Percentiles rank a stretch among this genome's conserved stretches.
Evolutionary conservation across 2,113 vertebrate genomes (phyloP).

Genomic region (Cygnus atratus): DNA sequence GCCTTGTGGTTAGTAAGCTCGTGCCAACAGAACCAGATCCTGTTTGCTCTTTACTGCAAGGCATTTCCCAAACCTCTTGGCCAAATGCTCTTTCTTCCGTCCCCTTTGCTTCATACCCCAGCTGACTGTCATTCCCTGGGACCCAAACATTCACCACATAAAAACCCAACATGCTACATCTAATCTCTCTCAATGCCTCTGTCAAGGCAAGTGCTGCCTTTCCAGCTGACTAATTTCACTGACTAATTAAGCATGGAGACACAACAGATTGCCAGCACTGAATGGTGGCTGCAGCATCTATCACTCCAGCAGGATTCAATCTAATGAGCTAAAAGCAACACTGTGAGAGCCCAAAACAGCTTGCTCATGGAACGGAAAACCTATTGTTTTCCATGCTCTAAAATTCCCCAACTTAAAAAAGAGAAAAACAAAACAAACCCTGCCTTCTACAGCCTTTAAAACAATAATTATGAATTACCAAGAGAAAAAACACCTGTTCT

Average conservation of each 20-base stretch:
- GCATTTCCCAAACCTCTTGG: not conserved
- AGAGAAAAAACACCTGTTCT: conserved; percentile 23
- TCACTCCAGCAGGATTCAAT: conserved; percentile 19
- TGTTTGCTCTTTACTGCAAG: not conserved
- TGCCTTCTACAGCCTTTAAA: not conserved
- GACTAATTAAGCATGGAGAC: conserved; percentile 40
- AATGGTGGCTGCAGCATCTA: not conserved
- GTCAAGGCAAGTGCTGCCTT: conserved; percentile 43
- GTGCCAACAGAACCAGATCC: not conserved
- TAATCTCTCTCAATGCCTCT: not conserved
- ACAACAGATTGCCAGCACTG: not conserved
- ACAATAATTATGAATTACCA: conserved; percentile 29
- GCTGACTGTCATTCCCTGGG: not conserved
- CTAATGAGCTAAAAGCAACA: conserved; percentile 12
- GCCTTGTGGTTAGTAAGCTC: not conserved
- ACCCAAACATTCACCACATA: not conserved
- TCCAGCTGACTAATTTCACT: conserved; percentile 31
- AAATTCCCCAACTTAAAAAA: conserved; percentile 21
- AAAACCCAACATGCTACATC: not conserved
- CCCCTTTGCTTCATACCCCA: not conserved
- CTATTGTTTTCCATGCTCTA: not conserved
- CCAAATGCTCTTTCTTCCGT: not conserved
- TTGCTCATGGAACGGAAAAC: conserved; percentile 26
- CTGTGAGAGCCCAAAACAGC: not conserved
- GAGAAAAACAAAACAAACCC: not conserved